Evolutionary conservation across 2,113 vertebrate species (phyloP).

Genomic region (Gobius niger): DNA sequence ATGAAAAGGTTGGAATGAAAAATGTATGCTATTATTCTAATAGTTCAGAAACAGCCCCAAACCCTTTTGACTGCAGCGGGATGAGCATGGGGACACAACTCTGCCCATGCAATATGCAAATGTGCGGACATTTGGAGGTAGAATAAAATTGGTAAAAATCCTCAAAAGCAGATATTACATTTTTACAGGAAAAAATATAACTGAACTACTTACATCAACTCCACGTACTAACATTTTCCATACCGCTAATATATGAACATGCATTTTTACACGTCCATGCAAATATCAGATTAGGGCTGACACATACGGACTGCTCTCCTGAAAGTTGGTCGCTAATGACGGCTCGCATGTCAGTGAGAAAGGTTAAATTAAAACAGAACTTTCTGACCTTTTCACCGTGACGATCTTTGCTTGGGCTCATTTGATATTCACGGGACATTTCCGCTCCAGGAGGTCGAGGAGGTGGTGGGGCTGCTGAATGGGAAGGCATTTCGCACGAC

Average conservation of each 20-base stretch:
- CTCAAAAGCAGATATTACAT: too few relatives aligned
- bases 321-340: slow-evolving; percentile 57
- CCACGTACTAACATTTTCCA: neutral
- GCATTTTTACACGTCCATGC: slow-evolving; percentile 19
- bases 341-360: slow-evolving; percentile 34
- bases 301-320: slow-evolving; percentile 11
- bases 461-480: slow-evolving; percentile 58
- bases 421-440: slow-evolving; percentile 74
- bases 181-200: too few relatives aligned
- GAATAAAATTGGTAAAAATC: too few relatives aligned
- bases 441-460: slow-evolving; percentile 59
- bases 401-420: slow-evolving; percentile 44
- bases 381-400: slow-evolving; percentile 54
- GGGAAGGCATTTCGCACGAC: slow-evolving; percentile 67
- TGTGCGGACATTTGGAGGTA: too few relatives aligned
- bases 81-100: too few relatives aligned
- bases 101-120: too few relatives aligned
- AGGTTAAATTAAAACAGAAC: slow-evolving; percentile 61
- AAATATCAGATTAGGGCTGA: slow-evolving; percentile 29
- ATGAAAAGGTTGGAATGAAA: too few relatives aligned
- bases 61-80: too few relatives aligned
- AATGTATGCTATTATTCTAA: too few relatives aligned
- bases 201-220: neutral
- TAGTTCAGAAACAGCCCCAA: too few relatives aligned
- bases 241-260: neutral